Conservation (phyloP, 2,888 invertebrate species). For the Hydrotaea diabolus region DNA sequence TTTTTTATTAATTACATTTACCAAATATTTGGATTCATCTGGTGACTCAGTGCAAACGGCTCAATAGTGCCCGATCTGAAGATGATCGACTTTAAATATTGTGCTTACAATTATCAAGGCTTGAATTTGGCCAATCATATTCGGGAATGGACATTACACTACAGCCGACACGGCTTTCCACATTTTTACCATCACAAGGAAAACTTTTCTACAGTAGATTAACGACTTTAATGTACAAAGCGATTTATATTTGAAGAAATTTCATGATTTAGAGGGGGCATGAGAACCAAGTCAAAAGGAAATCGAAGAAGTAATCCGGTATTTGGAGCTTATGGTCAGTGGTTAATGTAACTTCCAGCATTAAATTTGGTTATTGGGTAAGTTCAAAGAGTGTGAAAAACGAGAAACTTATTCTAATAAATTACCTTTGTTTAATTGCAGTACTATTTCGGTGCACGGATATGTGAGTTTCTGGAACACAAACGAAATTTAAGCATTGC, state of each 20-base stretch:
- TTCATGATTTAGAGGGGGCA: constrained; percentile 73
- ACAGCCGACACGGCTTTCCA: constrained; percentile 89
- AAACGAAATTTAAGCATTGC: constrained; percentile 71
- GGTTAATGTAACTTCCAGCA: constrained; percentile 92
- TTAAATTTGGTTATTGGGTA: constrained; percentile 97
- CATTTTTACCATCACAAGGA: constrained; percentile 87
- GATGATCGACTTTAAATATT: constrained; percentile 96
- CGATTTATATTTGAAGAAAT: constrained; percentile 78
- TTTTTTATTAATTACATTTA: too few species aligned
- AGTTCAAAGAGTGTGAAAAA: constrained; percentile 73
- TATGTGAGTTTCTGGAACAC: constrained; percentile 75
- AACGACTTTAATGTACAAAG: constrained; percentile 80
- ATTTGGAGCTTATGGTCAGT: constrained; percentile 98
- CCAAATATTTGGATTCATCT: constrained; percentile 71
- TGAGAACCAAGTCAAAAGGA: constrained; percentile 82
- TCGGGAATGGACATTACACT: constrained; percentile 95
- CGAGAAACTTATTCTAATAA: background rate
- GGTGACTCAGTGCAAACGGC: constrained; percentile 69
- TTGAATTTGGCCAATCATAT: constrained; percentile 98
- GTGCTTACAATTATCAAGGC: constrained; percentile 95
- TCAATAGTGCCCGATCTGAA: constrained; percentile 84
- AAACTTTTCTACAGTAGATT: constrained; percentile 88
- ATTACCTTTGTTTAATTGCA: constrained; percentile 62
- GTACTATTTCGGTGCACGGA: constrained; percentile 77
- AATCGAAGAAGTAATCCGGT: constrained; percentile 85